Base-by-base conservation (phyloP, 2,888 invertebrate species). In the Selenia dentaria region DNA sequence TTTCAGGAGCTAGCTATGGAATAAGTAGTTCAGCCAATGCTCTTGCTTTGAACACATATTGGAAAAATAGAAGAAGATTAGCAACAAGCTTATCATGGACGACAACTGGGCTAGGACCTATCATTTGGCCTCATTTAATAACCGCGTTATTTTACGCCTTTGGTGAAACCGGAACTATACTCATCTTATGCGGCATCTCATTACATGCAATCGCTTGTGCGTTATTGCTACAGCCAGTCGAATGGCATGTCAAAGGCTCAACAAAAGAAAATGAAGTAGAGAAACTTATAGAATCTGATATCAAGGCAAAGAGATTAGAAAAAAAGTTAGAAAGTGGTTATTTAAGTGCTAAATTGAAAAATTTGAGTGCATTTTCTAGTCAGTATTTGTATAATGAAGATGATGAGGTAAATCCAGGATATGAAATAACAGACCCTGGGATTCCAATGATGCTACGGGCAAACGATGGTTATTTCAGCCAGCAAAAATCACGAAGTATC, bases 51-150 rank as follows among this genome's bases (percentile, higher is more conserved):
- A 95, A 95, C 64, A 94, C 95, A 2, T 95, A 94, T 72, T 95
- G 95, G 86, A 94, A 93, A 70, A 89, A 93, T 38, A 92, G 93
- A 70, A 90, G 95, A 72, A 90, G 95, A 67, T 83, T 94, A 26
- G 95, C 95, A 0, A 94, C 94, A 0, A 94, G 95, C 0, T 82
- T 94, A 38, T 93, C 94, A 55, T 94, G 94, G 92, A 94, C 94
- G 0, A 92, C 93, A 0, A 94, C 95, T 1, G 95, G 94, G 0
- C 69, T 95, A 14, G 95, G 95, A 0, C 95, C 95, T 1, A 94
- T 95, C 27, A 64, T 95, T 35, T 93, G 95, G 92, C 95, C 95
- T 1, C 92, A 94, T 61, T 83, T 95, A 11, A 94, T 95, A 37
- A 95, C 94, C 9, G 80, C 82, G 6, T 73, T 95, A n/a, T 89